These are phyloP conservation scores for Amia ocellicauda DNA, from an alignment of 2,113 vertebrate genomes.

Conservation along the genomic window DNA sequence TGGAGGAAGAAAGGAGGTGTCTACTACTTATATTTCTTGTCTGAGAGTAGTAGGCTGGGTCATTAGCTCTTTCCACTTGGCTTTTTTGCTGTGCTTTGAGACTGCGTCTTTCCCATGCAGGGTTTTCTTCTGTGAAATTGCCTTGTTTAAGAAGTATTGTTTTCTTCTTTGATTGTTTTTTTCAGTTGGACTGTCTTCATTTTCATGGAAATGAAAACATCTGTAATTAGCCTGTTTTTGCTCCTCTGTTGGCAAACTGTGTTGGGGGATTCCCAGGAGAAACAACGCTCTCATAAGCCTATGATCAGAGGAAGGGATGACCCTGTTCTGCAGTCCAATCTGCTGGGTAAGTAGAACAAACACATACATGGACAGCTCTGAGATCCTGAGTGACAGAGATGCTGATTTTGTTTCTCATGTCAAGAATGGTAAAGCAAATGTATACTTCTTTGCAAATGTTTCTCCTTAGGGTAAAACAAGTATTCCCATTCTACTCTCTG, in stretches of 20 bases:
- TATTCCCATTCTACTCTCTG: no score
- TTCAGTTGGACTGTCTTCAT: slow-evolving; percentile 1
- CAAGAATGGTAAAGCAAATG: no score
- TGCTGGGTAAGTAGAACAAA: slow-evolving; percentile 33
- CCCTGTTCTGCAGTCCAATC: slow-evolving; percentile 22
- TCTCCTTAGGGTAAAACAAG: no score
- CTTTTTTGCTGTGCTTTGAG: neutral
- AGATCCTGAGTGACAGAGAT: no score
- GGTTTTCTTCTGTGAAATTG: neutral
- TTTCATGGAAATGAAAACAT: slow-evolving; percentile 41
- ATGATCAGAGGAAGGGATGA: slow-evolving; percentile 21
- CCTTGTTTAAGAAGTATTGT: neutral
- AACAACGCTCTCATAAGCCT: slow-evolving; percentile 24
- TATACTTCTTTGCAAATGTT: no score
- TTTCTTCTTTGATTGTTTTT: neutral
- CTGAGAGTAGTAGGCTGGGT: neutral
- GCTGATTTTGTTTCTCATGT: no score
- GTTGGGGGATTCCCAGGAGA: slow-evolving; percentile 17
- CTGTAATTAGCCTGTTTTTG: slow-evolving; percentile 42
- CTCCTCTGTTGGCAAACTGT: slow-evolving; percentile 43
- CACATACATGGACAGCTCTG: no score
- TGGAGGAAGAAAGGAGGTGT: slow-evolving; percentile 33
- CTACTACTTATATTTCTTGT: slow-evolving; percentile 30
- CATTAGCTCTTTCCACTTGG: no score
- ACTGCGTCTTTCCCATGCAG: neutral